Base-by-base conservation (phyloP, 1,140 invertebrate species). In the Pararge aegeria region DNA sequence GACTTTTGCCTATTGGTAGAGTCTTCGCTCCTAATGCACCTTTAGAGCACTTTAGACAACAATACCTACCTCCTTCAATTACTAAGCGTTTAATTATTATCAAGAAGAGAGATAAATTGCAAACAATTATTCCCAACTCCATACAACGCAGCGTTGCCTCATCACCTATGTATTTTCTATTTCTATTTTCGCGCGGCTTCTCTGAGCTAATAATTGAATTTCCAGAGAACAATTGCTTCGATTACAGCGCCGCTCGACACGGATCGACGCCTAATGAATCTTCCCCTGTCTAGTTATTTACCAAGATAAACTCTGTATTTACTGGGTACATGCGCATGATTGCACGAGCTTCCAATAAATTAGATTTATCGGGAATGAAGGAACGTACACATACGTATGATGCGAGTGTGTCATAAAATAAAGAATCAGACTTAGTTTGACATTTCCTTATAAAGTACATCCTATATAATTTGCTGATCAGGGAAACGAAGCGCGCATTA, bases 191-290 rank as follows among this genome's bases (percentile, higher is more conserved):
- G 64, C 64, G 72, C 75, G 73, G 66, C 75, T 73, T 68, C 69
- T 64, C 72, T 73, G 64, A 72, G 42, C 42, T 78, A 81, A 86
- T 84, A 85, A 87, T 88, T 87, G 79, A 88, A 88, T 87, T 87
- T 87, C 77, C 75, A 42, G 68, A 85, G 83, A 89, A 87, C 86
- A 87, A 87, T 89, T 89, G 86, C 83, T 75, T 86, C 86, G 81
- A 89, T 89, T 89, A 87, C 80, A 80, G 76, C 73, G 71, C 77
- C 69, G 75, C 71, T 70, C 77, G 78, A 83, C 83, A 82, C 75
- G 79, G 82, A 87, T 84, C 81, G 85, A 85, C 79, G 81, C 82
- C 83, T 89, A 89, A 89, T 89, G 86, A 89, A 89, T 89, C 86
- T 89, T 79, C 77, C 66, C 75, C 82, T 87, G 86, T 87, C 86